These are phyloP conservation scores for Seira ritae DNA, from an alignment of 2,888 invertebrate genomes.

Conservation along the genomic window DNA sequence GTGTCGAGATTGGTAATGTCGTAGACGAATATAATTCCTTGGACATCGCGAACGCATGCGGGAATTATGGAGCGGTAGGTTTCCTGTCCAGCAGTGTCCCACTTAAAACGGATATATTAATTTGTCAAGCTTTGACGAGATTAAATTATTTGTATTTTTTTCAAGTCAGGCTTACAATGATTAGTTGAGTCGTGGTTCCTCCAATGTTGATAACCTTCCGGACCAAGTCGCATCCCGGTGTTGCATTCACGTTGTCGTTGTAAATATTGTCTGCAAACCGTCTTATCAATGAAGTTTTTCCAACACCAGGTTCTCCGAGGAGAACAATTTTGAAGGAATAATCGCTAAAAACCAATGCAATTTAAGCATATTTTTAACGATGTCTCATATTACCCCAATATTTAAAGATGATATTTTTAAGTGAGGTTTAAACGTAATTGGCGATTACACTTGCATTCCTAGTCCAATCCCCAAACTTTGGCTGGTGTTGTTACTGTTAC, in stretches of 20 bases:
- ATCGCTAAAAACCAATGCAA: slow-evolving; percentile 39
- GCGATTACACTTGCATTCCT: background rate
- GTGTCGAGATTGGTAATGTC: slow-evolving; percentile 67
- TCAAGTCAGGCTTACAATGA: slow-evolving; percentile 62
- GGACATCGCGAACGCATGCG: slow-evolving; percentile 71
- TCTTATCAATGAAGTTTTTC: slow-evolving; percentile 69
- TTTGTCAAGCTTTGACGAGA: background rate
- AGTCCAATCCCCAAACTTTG: slow-evolving; percentile 21
- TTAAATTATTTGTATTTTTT: background rate
- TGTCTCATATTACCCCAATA: no score
- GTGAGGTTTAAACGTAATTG: no score
- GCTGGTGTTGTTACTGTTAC: background rate
- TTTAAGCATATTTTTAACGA: no score
- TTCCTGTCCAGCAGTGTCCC: slow-evolving; percentile 72
- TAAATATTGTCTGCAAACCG: slow-evolving; percentile 70
- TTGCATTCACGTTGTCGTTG: slow-evolving; percentile 67
- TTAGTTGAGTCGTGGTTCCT: slow-evolving; percentile 66
- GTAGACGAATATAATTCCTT: slow-evolving; percentile 72
- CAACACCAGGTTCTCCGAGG: slow-evolving; percentile 69
- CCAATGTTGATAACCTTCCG: slow-evolving; percentile 70
- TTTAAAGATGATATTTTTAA: no score
- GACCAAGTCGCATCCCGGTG: slow-evolving; percentile 70
- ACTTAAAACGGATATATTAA: slow-evolving; percentile 54
- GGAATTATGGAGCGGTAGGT: slow-evolving; percentile 70
- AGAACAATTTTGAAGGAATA: slow-evolving; percentile 71